Evolutionary conservation across 2,113 vertebrate genomes (phyloP).

Genomic region (Desmodus rotundus): DNA sequence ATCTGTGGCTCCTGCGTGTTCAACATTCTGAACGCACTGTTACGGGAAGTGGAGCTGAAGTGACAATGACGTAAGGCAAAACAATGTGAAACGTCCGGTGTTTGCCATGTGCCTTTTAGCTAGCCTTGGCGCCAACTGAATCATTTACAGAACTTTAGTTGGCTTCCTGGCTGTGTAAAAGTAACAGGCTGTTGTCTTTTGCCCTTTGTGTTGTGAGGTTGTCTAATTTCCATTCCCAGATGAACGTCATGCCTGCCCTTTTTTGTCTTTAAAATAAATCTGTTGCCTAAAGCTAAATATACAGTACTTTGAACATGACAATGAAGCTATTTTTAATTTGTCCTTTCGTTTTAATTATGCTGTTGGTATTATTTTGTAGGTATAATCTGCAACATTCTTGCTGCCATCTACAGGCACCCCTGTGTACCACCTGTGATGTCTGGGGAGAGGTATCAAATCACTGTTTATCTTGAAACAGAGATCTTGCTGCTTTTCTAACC

Average conservation of each 20-base stretch:
- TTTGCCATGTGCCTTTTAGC: neutral
- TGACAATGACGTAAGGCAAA: conserved; percentile 36
- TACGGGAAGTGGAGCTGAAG: conserved; percentile 8
- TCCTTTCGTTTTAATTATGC: conserved; percentile 41
- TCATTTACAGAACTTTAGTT: conserved; percentile 16
- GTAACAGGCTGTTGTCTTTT: neutral
- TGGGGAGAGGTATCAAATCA: neutral
- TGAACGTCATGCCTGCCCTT: neutral
- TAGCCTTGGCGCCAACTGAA: neutral
- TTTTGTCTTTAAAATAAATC: conserved; percentile 68
- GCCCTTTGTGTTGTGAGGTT: conserved; percentile 42
- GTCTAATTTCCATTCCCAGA: conserved; percentile 47
- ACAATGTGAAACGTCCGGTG: neutral
- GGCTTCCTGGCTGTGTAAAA: neutral
- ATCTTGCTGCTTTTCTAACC: neutral
- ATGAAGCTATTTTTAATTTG: conserved; percentile 77
- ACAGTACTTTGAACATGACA: conserved; percentile 74
- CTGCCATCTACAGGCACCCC: conserved; percentile 71
- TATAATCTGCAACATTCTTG: conserved; percentile 43
- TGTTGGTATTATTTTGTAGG: conserved; percentile 52
- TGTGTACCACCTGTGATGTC: neutral
- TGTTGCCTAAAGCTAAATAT: conserved; percentile 68
- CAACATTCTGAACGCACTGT: neutral
- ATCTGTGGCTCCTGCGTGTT: neutral
- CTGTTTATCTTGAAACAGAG: neutral